Base-by-base conservation (phyloP, 2,888 invertebrate species). In the Eugnorisma glareosa region DNA sequence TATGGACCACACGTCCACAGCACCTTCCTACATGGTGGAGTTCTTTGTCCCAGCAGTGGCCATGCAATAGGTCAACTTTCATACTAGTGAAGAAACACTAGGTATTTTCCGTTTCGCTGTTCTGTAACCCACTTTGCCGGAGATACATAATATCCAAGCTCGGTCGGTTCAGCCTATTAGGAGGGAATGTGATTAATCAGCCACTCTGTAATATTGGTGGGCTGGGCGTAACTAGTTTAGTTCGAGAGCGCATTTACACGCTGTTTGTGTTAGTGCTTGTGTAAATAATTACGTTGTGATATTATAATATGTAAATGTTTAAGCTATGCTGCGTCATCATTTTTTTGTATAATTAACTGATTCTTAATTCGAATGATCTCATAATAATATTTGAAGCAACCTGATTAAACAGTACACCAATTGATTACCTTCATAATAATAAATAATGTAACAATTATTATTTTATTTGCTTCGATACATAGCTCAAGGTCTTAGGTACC, bases 171-270 rank as follows among this genome's bases (percentile, higher is more conserved):
- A 13, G 28, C n/a, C 28, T 11, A 24, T 71, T 28, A 48, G 8
- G 13, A 37, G 15, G 15, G 21, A 64, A 64, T 64, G 18, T 54
- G 31, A 79, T 80, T 64, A 57, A 48, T 80, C 54, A 13, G 43
- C 28, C 31, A 21, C 31, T 68, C 35, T 40, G 40, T 35, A 28
- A 51, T 51, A 77, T 18, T 54, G 24, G n/a, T 31, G 70, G 35
- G 45, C 43, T 54, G 28, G 28, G 24, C 24, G 40, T 24, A 45
- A 37, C 59, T 35, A 40, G 40, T n/a, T 79, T 59, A 31, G 31
- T 35, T 48, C 31, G 7, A 51, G 61, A 45, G 24, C 45, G 6
- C 37, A 28, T 28, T 57, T 13, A 15, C 21, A n/a, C 31, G n/a
- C 15, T 43, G n/a, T 59, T 31, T 15, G 45, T 48, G 24, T 54